Base-by-base conservation (phyloP, 2,113 vertebrate species). In the Tinamus guttatus region DNA sequence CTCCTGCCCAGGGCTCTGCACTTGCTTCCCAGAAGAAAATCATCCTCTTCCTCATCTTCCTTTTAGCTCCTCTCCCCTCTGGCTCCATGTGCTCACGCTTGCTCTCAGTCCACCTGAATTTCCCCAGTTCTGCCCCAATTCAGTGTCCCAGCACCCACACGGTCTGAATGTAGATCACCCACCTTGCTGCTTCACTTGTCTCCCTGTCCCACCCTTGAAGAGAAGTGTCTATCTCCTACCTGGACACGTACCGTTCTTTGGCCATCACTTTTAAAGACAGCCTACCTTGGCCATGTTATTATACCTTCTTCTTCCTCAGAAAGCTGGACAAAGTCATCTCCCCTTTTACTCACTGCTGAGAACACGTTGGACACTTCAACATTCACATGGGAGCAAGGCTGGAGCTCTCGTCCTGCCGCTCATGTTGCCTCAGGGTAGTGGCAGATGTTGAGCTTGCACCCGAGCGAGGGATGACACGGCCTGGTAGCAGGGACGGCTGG, bases 101-200 rank as follows among this genome's bases (percentile, higher is more conserved):
- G 8, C 24, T 18, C 60, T 58, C 24, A 19, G 8, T 5, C 54
- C 40, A 0, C 40, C 79, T 24, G 58, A 71, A 41, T 38, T 75
- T 68, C 68, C 10, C 38, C 8, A 4, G 16, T 6, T 93, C 38
- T 7, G 54, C 54, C 52, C 36, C 54, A 6, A 49, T 49, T 21
- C 47, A 49, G 47, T 4, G 3, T 43, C 41, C n/a, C 62, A 20
- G 5, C 3, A 14, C 38, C 34, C 8, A 3, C 25, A 10, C 0
- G 1, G 11, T 7, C 41, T 9, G 60, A 63, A 43, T 1, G 3
- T 1, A 16, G 56, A 60, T 56, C 71, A 20, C 47, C 32, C 54
- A 38, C 49, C 47, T 45, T 4, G 2, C 2, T 0, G 8, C 36
- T 58, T 28, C 58, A 2, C 32, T 80, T 80, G 52, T 80, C 27